Evolutionary conservation across 2,113 vertebrate genomes (phyloP), one percentile per base, ranked within the genome.

Genomic region (Siniperca chuatsi): DNA sequence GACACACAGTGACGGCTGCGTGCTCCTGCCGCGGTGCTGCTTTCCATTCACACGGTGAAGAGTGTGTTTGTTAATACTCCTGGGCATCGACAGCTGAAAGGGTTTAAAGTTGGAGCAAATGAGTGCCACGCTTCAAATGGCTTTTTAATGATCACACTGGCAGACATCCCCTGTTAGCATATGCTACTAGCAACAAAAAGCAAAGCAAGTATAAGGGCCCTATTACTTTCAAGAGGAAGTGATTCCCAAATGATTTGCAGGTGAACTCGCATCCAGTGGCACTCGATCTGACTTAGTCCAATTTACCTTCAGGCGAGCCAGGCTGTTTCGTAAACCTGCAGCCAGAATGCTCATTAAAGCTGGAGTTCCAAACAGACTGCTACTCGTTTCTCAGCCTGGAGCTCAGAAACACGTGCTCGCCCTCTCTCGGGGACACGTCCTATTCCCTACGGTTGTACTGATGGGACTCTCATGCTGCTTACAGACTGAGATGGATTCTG

Each of bases 101-200:
- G 18, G 44, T 3, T 62, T 76, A 3, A 42, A 8, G 54, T 55
- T 1, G 9, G 10, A 64, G 15, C 20, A 16, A 37, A 25, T 10
- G 1, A 58, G 21, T 0, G 25, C 62, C 15, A 16, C 11, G 29
- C 62, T 57, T 40, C 23, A 71, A 67, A 76, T 42, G 25, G 55
- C 46, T 67, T 66, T 61, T 50, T 58, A 50, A 81, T 62, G n/a
- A 67, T 40, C 52, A 75, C 67, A 21, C 35, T 58, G 69, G 65
- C 33, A 33, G 73, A 61, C 16, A 16, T 1, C 52, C 50, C 25
- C 58, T 9, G 61, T 66, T 50, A 78, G 69, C 62, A 52, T 50
- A 16, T 23, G 23, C 40, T 50, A 46, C 42, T 16, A 65, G 37
- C 67, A 46, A 50, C 55, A 54, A 21, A 52, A 55, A 48, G 50